phyloP scores from a whole-genome alignment of 23 tunicate species.

The Styela plicata region DNA sequence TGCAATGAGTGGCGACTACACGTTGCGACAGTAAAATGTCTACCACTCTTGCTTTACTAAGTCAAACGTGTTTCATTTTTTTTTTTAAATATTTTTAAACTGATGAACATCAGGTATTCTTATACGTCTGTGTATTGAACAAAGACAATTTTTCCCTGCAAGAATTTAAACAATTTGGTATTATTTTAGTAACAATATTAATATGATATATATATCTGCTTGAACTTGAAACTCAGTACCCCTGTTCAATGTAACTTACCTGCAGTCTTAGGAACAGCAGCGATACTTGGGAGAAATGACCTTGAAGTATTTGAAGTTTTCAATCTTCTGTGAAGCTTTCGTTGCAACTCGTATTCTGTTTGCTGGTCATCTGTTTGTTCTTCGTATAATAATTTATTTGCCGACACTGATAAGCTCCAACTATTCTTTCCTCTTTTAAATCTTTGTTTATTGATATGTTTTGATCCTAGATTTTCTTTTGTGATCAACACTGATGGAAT shows the following conservation, averaged over 20 bases:
- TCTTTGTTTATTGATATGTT: slow-evolving; percentile 1
- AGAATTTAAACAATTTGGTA: no score
- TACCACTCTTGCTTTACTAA: no score
- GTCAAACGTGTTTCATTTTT: no score
- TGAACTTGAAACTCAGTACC: no score
- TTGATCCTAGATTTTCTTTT: slow-evolving; percentile 23
- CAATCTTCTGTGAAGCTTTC: background rate
- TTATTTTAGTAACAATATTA: no score
- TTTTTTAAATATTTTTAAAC: no score
- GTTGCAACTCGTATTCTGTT: background rate
- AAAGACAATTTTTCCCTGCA: no score
- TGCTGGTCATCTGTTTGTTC: background rate
- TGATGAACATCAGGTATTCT: no score
- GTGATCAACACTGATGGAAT: slow-evolving; percentile 31
- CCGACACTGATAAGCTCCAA: slow-evolving; percentile 1
- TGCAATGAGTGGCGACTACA: no score
- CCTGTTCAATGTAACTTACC: slow-evolving; percentile 13
- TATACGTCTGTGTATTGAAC: no score
- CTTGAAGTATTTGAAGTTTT: background rate
- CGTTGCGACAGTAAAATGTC: no score
- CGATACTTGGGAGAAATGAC: slow-evolving; percentile 18
- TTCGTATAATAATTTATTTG: background rate
- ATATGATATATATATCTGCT: no score
- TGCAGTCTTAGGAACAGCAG: slow-evolving; percentile 13
- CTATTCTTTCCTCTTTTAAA: background rate